phyloP scores from a whole-genome alignment of 2,113 vertebrate species.

The Siniperca chuatsi region DNA sequence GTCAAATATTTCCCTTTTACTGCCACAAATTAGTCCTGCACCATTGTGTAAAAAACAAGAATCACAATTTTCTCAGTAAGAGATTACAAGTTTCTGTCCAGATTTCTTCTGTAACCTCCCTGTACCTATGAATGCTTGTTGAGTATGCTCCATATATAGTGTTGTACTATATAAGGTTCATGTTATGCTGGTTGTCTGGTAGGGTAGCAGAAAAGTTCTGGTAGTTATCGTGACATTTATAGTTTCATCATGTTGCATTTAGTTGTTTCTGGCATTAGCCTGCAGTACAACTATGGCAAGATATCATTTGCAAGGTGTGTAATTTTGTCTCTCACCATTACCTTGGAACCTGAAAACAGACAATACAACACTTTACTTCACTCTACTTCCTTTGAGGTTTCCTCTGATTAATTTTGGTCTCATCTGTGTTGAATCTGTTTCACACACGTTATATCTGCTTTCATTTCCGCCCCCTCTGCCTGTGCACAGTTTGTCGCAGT shows the following conservation, averaged over 20 bases:
- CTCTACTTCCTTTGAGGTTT: background rate
- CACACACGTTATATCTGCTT: background rate
- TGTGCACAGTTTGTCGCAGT: background rate
- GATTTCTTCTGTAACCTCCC: background rate
- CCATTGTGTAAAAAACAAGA: too few relatives aligned
- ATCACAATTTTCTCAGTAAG: background rate
- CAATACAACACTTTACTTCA: background rate
- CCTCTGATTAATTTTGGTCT: slow-evolving; percentile 10
- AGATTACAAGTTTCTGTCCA: background rate
- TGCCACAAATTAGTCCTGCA: background rate
- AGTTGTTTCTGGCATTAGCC: background rate
- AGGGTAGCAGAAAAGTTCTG: background rate
- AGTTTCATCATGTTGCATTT: background rate
- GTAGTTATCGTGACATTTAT: background rate
- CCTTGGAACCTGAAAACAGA: slow-evolving; percentile 18
- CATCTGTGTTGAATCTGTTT: background rate
- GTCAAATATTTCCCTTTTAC: too few relatives aligned
- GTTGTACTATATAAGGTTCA: background rate
- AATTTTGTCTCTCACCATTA: background rate
- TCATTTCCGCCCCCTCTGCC: background rate
- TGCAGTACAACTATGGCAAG: background rate
- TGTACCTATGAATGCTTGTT: background rate
- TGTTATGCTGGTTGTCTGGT: too few relatives aligned
- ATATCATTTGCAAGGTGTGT: background rate
- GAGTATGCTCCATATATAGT: background rate